Conservation (phyloP, 2,797 vertebrate genomes). For the Coranthus polyacanthus region DNA sequence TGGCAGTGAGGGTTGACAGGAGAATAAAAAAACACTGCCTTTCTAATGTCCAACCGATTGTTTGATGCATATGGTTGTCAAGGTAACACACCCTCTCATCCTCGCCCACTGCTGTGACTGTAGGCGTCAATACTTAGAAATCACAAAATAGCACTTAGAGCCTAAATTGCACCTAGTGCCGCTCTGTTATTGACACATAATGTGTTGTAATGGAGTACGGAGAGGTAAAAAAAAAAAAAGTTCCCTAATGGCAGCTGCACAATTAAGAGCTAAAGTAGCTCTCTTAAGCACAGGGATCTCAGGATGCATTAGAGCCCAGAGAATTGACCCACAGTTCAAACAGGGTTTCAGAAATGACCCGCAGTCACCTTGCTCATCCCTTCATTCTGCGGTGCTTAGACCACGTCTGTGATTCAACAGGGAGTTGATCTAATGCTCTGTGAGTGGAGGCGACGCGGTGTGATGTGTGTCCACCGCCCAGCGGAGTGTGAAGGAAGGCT, state of each 20-base stretch:
- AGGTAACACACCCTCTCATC: constrained; percentile 56
- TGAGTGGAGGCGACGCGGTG: constrained; percentile 62
- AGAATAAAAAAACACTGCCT: constrained; percentile 34
- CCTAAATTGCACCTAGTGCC: constrained; percentile 27
- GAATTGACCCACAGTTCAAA: constrained; percentile 41
- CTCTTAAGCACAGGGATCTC: constrained; percentile 10
- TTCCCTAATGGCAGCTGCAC: constrained; percentile 53
- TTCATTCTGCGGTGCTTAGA: constrained; percentile 25
- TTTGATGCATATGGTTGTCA: constrained; percentile 64
- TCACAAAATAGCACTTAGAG: constrained; percentile 61
- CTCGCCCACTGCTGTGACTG: constrained; percentile 30
- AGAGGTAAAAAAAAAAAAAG: constrained; percentile 35
- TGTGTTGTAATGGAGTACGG: constrained; percentile 49
- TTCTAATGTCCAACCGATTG: constrained; percentile 42
- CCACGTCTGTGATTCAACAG: constrained; percentile 39
- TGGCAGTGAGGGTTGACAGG: constrained; percentile 48
- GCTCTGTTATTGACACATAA: constrained; percentile 50
- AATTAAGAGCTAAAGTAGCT: constrained; percentile 51
- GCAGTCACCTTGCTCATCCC: constrained; percentile 38
- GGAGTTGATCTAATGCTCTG: constrained; percentile 66
- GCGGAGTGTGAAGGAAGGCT: constrained; percentile 55
- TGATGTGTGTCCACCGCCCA: constrained; percentile 57
- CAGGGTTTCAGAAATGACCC: constrained; percentile 37
- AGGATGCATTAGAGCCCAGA: constrained; percentile 61
- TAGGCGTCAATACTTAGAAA: constrained; percentile 51